Evolutionary conservation across 2,888 invertebrate genomes (phyloP).

Genomic region (Sminthurinus aureus): DNA sequence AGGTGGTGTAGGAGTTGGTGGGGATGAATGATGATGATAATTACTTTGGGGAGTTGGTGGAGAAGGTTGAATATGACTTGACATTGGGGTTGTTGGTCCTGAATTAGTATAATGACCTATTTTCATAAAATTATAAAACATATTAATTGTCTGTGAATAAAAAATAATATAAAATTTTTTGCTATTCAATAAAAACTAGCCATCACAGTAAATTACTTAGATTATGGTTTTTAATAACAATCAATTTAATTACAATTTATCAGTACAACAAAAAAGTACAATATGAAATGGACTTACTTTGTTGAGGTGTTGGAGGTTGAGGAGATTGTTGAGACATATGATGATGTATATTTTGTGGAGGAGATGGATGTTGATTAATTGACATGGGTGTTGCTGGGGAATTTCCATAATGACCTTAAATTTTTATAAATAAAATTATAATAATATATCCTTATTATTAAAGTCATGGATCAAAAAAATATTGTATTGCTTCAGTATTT

Average conservation of each 20-base stretch:
- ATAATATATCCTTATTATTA: constrained; percentile 3
- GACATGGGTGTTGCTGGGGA: background rate
- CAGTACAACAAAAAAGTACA: background rate
- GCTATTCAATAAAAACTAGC: background rate
- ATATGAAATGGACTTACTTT: constrained; percentile 42
- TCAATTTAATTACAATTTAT: background rate
- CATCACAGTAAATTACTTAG: background rate
- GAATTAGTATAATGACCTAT: constrained; percentile 51
- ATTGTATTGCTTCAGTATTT: too few relatives aligned
- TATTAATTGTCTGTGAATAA: too few relatives aligned
- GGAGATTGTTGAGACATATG: constrained; percentile 56
- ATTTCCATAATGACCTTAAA: background rate
- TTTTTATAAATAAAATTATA: background rate
- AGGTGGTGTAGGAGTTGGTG: constrained; percentile 57
- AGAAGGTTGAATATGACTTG: constrained; percentile 46
- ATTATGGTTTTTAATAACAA: background rate
- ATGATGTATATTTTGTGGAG: constrained; percentile 51
- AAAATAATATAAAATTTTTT: constrained; percentile 1
- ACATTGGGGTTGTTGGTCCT: constrained; percentile 56
- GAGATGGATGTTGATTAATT: background rate
- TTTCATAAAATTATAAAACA: background rate
- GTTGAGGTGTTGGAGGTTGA: constrained; percentile 56
- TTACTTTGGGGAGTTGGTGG: constrained; percentile 55
- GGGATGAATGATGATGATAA: constrained; percentile 57
- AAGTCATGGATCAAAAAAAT: background rate